Evolutionary conservation across 2,113 vertebrate genomes (phyloP), one percentile per base, ranked within the genome.

Genomic region (Chaetodon trifascialis): DNA sequence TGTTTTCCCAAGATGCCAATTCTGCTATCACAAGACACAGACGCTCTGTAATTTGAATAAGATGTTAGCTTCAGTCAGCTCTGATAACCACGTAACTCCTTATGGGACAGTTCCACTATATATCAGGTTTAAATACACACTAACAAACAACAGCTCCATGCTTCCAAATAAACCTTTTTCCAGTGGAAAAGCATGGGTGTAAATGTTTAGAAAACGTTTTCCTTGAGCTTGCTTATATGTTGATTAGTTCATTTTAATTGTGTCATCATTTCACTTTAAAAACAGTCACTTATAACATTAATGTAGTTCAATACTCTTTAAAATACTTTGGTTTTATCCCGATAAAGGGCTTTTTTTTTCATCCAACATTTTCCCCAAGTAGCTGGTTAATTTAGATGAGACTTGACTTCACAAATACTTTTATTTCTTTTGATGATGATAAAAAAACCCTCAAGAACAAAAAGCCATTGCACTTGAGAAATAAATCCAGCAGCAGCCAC

Each of bases 401-500:
- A 64, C 14, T 11, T 17, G 11, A 30, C 47, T 64, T 54, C 38
- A 40, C 38, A 40, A 40, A 40, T n/a, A n/a, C 38, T 55, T 44
- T 0, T 30, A 30, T 30, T 30, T 30, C 30, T 30, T 30, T 30
- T 30, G 30, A 49, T 21, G 56, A 51, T 23, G 25, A 52, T 42
- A 1, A 5, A 3, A 46, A 36, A 54, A 0, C 5, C 4, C 30
- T 30, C 36, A 34, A 34, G 19, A 9, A 19, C 49, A 25, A 3
- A 30, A 25, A 67, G 12, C 34, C 14, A 25, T 11, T 4, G 16
- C 10, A 55, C 40, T 46, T 1, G 7, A 15, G 44, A 42, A 89
- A 84, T 25, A 65, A 78, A 75, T 40, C n/a, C n/a, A 85, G 36
- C n/a, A 42, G 19, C 11, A 86, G 4, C 30, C 23, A 56, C 1